Evolutionary conservation across 2,113 vertebrate species (phyloP).

Genomic region (Heptranchias perlo): DNA sequence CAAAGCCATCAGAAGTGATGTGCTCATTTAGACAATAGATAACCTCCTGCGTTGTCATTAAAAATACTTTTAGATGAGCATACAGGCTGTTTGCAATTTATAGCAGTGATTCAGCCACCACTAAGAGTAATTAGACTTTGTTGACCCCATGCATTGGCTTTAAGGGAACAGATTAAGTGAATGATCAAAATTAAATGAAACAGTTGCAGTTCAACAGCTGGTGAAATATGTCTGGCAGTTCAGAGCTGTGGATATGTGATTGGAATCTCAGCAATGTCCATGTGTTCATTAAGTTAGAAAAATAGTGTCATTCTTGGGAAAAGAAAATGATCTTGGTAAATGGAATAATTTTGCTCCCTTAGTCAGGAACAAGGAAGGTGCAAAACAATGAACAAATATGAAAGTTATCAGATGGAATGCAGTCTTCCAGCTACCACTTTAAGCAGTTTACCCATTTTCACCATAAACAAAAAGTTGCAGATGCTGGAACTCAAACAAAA

Average conservation of each 20-base stretch:
- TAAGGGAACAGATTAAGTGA: not conserved
- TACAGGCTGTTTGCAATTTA: not conserved
- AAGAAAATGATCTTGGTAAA: not conserved
- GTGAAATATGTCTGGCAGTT: not conserved
- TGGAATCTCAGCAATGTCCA: slow-evolving; percentile 23
- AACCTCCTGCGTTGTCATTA: not conserved
- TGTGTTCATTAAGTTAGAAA: not conserved
- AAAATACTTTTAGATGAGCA: not conserved
- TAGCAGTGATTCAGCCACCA: not conserved
- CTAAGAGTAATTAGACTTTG: not conserved
- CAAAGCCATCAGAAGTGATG: not conserved
- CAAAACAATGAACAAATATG: not conserved
- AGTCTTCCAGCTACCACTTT: not conserved
- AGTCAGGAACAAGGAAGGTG: not conserved
- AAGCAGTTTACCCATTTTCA: not conserved
- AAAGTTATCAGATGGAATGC: not conserved
- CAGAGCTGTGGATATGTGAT: not conserved
- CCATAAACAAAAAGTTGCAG: not conserved
- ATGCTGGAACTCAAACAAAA: not conserved
- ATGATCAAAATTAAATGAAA: not conserved
- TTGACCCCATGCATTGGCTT: not conserved
- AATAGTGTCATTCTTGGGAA: not conserved
- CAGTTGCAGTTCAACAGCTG: not conserved
- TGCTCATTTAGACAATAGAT: not conserved
- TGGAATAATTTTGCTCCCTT: not conserved